Evolutionary conservation across 2,113 vertebrate genomes (phyloP).

Genomic region (Dascyllus trimaculatus): DNA sequence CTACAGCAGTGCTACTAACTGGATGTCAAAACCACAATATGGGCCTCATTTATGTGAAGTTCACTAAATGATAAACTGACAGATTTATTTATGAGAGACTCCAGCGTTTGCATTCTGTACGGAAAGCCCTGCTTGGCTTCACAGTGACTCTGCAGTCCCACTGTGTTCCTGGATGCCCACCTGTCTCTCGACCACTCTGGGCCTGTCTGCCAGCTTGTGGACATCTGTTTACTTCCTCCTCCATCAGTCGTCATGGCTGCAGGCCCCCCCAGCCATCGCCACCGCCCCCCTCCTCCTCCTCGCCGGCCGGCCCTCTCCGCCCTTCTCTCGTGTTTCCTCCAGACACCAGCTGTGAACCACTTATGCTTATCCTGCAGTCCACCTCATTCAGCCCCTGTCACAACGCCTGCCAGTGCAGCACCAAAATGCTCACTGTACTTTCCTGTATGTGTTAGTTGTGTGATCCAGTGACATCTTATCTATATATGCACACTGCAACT

Average conservation of each 20-base stretch:
- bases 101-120: slow-evolving; percentile 21
- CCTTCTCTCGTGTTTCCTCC: slow-evolving; percentile 70
- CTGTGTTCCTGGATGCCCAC: slow-evolving; percentile 71
- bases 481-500: neutral
- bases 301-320: slow-evolving; percentile 43
- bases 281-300: slow-evolving; percentile 38
- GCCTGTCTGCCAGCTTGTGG: slow-evolving; percentile 79
- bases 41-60: slow-evolving; percentile 6
- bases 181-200: slow-evolving; percentile 72
- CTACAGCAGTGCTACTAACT: too few species aligned
- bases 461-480: slow-evolving; percentile 1
- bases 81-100: slow-evolving; percentile 49
- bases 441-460: neutral
- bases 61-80: neutral
- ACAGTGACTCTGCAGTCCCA: slow-evolving; percentile 45
- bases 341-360: slow-evolving; percentile 80
- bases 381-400: slow-evolving; percentile 45
- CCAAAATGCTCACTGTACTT: slow-evolving; percentile 7
- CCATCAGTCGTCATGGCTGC: slow-evolving; percentile 78
- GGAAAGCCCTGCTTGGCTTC: slow-evolving; percentile 40
- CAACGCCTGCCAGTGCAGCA: slow-evolving; percentile 1
- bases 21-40: neutral
- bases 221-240: slow-evolving; percentile 85
- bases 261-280: slow-evolving; percentile 19
- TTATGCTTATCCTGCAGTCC: slow-evolving; percentile 72